Conservation (phyloP, 2,888 invertebrate genomes). For the Eustalomyia histrio region DNA sequence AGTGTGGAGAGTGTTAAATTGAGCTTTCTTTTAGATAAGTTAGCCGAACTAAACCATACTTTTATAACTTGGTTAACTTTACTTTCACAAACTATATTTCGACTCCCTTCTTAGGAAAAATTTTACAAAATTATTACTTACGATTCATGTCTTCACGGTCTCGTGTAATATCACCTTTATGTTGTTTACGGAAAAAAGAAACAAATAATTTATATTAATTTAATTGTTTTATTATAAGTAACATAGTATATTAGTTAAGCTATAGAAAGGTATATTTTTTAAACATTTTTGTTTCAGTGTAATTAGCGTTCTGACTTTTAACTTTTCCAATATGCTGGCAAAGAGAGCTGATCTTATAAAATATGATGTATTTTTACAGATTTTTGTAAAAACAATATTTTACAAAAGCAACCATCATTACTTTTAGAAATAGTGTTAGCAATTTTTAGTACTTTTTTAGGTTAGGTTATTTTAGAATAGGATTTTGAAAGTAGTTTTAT, state of each 20-base stretch:
- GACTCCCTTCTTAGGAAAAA: neutral
- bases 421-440: constrained; percentile 39
- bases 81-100: too few species aligned
- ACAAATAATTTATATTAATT: constrained; percentile 7
- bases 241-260: constrained; percentile 38
- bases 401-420: constrained; percentile 43
- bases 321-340: constrained; percentile 32
- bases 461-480: constrained; percentile 24
- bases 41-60: too few species aligned
- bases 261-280: constrained; percentile 69
- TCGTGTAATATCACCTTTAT: constrained; percentile 87
- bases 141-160: constrained; percentile 87
- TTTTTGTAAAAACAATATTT: constrained; percentile 15
- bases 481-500: constrained; percentile 23
- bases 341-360: constrained; percentile 39
- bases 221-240: constrained; percentile 11
- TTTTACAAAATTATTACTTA: constrained; percentile 81
- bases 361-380: neutral
- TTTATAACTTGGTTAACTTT: too few species aligned
- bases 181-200: constrained; percentile 7
- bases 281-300: constrained; percentile 69
- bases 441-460: constrained; percentile 28
- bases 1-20: too few species aligned
- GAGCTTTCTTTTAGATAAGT: too few species aligned
- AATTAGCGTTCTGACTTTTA: constrained; percentile 31